Evolutionary conservation across 2,113 vertebrate genomes (phyloP).

Genomic region (Halichoeres trimaculatus): DNA sequence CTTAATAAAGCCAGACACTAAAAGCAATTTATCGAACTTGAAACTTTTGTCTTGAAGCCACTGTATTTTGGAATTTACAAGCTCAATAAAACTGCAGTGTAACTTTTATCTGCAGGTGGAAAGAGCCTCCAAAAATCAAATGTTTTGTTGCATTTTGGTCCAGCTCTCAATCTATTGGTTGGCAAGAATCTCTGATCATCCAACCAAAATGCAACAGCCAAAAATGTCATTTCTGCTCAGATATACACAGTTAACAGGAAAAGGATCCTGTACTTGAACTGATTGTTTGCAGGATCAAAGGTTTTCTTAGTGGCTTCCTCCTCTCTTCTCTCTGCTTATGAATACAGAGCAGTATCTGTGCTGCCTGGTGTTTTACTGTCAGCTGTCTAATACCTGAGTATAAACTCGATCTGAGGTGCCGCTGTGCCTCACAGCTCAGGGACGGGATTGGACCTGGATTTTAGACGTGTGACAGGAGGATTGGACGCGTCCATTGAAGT

Average conservation of each 20-base stretch:
- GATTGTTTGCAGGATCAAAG: background rate
- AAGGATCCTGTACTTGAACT: too few species aligned
- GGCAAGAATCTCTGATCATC: too few species aligned
- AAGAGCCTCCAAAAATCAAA: too few species aligned
- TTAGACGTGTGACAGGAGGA: conserved; percentile 9
- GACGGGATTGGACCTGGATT: background rate
- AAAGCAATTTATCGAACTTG: background rate
- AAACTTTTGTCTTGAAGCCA: background rate
- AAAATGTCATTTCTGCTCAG: too few species aligned
- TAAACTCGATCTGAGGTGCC: conserved; percentile 4
- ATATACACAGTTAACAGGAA: too few species aligned
- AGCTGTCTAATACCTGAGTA: background rate
- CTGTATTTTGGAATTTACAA: background rate
- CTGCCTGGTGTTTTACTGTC: background rate
- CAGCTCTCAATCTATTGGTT: too few species aligned
- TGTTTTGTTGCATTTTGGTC: too few species aligned
- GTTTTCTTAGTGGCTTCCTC: background rate
- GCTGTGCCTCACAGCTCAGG: background rate
- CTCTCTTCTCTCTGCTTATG: background rate
- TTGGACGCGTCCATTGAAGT: conserved; percentile 7
- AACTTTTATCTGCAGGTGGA: too few species aligned
- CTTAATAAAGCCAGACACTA: background rate
- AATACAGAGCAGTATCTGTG: background rate
- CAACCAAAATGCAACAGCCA: too few species aligned
- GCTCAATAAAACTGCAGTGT: background rate